Evolutionary conservation across 2,113 vertebrate genomes (phyloP).

Genomic region (Anser brachyrhynchus): DNA sequence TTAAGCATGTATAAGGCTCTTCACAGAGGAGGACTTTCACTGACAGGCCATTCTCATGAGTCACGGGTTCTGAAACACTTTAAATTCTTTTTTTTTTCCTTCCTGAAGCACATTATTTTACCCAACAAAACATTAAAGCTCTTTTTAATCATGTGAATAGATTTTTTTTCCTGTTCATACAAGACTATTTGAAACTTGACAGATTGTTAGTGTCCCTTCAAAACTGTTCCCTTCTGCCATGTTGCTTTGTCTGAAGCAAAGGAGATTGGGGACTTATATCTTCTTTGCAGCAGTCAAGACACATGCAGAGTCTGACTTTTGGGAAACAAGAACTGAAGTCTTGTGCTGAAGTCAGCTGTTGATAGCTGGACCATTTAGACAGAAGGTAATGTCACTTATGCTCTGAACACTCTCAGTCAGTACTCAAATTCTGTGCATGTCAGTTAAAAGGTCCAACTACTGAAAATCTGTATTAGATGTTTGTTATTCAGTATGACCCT

Average conservation of each 20-base stretch:
- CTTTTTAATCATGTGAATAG: neutral
- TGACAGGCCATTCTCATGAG: neutral
- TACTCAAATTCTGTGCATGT: neutral
- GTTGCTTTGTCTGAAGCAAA: neutral
- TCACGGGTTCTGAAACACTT: neutral
- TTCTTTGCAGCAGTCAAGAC: neutral
- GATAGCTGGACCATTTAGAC: neutral
- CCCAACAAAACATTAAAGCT: neutral
- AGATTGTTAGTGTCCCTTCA: neutral
- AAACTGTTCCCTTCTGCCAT: neutral
- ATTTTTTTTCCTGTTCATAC: neutral
- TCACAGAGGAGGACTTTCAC: neutral
- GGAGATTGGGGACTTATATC: neutral
- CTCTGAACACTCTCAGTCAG: neutral
- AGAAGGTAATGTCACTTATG: neutral
- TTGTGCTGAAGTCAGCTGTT: conserved; percentile 1
- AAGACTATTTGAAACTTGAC: neutral
- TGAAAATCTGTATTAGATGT: neutral
- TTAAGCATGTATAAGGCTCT: neutral
- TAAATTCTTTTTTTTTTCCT: neutral
- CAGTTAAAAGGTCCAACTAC: neutral
- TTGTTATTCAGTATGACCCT: neutral
- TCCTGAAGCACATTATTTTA: neutral
- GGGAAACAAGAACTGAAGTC: neutral
- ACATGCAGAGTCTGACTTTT: neutral